A percentile compares a stretch with the other conserved stretches of the same genome.
These are phyloP conservation scores for Petromus typicus DNA, from an alignment of 2,113 vertebrate genomes.

Conservation along the genomic window DNA sequence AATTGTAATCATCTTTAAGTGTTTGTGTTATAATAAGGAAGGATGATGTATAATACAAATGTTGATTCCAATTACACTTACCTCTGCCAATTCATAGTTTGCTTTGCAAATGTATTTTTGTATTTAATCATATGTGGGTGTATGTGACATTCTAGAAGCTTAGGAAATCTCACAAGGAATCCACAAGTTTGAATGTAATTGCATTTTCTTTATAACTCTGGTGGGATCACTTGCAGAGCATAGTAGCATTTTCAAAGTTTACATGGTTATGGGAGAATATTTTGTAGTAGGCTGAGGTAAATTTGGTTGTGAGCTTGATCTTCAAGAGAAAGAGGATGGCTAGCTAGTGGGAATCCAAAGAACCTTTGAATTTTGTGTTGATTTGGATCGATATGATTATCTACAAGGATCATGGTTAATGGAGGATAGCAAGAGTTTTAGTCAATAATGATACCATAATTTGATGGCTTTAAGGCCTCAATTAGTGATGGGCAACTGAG, in stretches of 20 bases:
- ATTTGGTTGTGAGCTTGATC: neutral
- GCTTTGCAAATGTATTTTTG: constrained; percentile 25
- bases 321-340: constrained; percentile 12
- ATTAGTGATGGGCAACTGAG: neutral
- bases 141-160: neutral
- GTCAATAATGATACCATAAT: neutral
- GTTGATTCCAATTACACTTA: neutral
- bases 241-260: neutral
- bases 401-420: neutral
- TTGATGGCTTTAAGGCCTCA: neutral
- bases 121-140: neutral
- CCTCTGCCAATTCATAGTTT: neutral
- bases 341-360: neutral
- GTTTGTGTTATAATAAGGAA: constrained; percentile 22
- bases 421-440: neutral
- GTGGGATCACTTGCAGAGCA: neutral
- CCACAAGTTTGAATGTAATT: neutral
- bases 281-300: neutral
- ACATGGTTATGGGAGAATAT: neutral
- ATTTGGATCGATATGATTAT: neutral
- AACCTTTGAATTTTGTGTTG: neutral
- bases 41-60: neutral
- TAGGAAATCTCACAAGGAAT: neutral
- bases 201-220: neutral
- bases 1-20: constrained; percentile 45